Conservation (phyloP, 1,140 invertebrate genomes). For the Polypedilum pembai region DNA sequence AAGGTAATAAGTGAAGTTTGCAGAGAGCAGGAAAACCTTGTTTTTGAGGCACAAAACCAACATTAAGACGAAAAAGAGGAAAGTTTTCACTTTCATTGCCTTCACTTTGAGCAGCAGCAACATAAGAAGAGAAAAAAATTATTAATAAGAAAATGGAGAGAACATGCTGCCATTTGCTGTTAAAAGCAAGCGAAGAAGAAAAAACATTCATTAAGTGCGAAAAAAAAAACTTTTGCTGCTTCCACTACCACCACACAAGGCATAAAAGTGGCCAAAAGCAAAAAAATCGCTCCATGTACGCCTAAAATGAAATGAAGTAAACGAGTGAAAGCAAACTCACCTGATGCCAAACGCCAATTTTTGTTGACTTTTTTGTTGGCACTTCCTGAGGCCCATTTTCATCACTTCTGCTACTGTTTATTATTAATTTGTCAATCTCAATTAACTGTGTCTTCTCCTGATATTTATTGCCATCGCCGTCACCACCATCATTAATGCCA, state of each 20-base stretch:
- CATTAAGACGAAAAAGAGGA: background rate
- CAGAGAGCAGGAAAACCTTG: no score
- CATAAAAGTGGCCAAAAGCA: no score
- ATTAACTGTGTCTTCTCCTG: constrained; percentile 14
- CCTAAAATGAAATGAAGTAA: background rate
- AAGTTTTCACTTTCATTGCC: background rate
- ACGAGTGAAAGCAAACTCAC: background rate
- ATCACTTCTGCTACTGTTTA: background rate
- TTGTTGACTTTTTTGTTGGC: constrained; percentile 8
- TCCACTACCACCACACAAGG: no score
- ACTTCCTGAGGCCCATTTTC: background rate
- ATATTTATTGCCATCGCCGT: background rate
- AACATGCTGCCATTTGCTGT: constrained; percentile 11
- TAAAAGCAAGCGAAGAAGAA: background rate
- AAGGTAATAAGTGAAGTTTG: no score
- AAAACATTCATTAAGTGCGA: constrained; percentile 17
- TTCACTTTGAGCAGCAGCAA: background rate
- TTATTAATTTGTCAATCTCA: constrained; percentile 25
- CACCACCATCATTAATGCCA: no score
- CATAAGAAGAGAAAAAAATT: background rate
- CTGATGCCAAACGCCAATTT: constrained; percentile 24
- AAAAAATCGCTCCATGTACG: no score
- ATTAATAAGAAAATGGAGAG: background rate
- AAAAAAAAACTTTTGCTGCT: background rate
- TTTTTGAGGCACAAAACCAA: background rate